A percentile compares a stretch with the other conserved stretches of the same genome.
Evolutionary conservation across 2,888 invertebrate species (phyloP).

Genomic region (Melanargia galathea): DNA sequence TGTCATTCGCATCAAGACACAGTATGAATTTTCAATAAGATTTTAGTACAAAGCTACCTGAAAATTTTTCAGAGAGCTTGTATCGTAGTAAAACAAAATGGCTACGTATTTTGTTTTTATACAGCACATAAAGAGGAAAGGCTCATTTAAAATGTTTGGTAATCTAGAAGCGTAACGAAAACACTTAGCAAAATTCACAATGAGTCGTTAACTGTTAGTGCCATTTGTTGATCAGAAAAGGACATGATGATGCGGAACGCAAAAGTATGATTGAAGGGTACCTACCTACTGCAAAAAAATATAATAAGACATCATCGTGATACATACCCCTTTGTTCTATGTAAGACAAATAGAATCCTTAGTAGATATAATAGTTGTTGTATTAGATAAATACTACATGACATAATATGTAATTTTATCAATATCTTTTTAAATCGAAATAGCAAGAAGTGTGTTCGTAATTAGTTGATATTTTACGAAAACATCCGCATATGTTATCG

Average conservation of each 20-base stretch:
- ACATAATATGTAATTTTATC: neutral
- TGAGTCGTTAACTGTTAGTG: constrained; percentile 75
- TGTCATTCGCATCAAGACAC: constrained; percentile 62
- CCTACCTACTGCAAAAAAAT: constrained; percentile 60
- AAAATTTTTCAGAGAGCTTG: neutral
- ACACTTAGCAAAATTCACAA: constrained; percentile 70
- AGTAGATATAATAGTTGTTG: neutral
- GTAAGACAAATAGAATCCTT: neutral
- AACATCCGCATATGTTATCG: constrained; percentile 43
- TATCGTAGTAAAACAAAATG: neutral
- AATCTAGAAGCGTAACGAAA: constrained; percentile 54
- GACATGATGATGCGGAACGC: constrained; percentile 61
- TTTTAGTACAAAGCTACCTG: constrained; percentile 38
- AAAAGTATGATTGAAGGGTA: constrained; percentile 50
- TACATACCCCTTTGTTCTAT: constrained; percentile 7
- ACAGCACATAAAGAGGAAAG: constrained; percentile 21
- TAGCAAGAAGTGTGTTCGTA: constrained; percentile 14
- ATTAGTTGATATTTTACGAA: constrained; percentile 30
- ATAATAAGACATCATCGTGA: constrained; percentile 8
- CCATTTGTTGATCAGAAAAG: constrained; percentile 67
- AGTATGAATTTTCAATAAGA: constrained; percentile 63
- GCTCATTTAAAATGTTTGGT: constrained; percentile 49
- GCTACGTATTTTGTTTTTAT: neutral
- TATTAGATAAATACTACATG: constrained; percentile 1
- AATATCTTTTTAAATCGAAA: constrained; percentile 10